Percentiles rank a stretch among this genome's conserved stretches.
These are phyloP conservation scores for Chloroceryle aenea DNA, from an alignment of 2,113 vertebrate species.

Conservation along the genomic window DNA sequence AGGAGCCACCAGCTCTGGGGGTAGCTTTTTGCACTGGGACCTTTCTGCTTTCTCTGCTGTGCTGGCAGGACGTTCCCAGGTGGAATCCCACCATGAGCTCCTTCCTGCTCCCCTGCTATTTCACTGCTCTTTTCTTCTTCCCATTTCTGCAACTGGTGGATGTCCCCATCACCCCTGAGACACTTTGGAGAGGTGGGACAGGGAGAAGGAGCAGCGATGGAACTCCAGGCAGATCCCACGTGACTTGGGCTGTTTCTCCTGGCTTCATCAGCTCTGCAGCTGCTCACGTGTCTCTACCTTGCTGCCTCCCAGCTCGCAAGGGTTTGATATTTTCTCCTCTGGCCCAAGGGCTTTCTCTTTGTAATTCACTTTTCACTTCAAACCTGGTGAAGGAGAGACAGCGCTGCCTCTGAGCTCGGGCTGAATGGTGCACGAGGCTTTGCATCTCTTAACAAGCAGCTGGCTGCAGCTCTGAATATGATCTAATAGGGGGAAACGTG, in stretches of 20 bases:
- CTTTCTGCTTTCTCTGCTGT: background rate
- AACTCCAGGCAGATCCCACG: background rate
- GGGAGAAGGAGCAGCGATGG: background rate
- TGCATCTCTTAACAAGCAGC: constrained; percentile 46
- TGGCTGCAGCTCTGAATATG: constrained; percentile 17
- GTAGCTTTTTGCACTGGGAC: background rate
- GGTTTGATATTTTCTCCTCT: constrained; percentile 22
- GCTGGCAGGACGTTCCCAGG: background rate
- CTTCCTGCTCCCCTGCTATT: background rate
- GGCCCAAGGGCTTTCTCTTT: constrained; percentile 36
- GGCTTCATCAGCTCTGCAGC: background rate
- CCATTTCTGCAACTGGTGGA: background rate
- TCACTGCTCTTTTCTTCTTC: background rate
- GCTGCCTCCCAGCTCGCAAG: background rate
- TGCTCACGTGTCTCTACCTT: background rate
- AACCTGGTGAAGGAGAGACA: background rate
- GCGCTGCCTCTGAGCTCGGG: background rate
- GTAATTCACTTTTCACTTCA: background rate
- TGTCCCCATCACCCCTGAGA: background rate
- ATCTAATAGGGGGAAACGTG: constrained; percentile 21
- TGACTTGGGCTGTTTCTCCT: background rate
- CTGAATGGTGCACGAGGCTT: constrained; percentile 3
- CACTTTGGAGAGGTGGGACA: background rate
- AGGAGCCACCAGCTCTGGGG: background rate
- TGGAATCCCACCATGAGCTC: background rate